These are phyloP conservation scores for Xylophagus ater DNA, from an alignment of 2,888 invertebrate species.

Conservation along the genomic window DNA sequence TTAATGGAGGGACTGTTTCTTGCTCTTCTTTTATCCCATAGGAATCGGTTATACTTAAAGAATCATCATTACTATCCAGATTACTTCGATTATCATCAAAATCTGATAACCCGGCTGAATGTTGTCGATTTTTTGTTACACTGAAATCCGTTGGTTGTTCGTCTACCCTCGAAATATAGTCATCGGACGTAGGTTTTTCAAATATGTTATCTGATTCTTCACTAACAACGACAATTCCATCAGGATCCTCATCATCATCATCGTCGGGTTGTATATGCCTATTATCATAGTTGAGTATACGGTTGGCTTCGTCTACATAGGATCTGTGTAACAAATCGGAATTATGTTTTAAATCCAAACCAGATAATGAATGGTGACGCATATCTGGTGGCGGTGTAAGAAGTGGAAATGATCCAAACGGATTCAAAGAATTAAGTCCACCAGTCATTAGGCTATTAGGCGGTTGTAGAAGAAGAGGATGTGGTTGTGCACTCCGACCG, in stretches of 20 bases:
- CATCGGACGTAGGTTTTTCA: constrained; percentile 37
- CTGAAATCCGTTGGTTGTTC: constrained; percentile 52
- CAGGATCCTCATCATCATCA: constrained; percentile 34
- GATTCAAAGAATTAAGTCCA: constrained; percentile 58
- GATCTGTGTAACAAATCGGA: constrained; percentile 45
- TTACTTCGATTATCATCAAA: constrained; percentile 45
- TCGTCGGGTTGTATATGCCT: constrained; percentile 38
- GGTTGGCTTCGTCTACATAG: constrained; percentile 40
- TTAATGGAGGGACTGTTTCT: constrained; percentile 37
- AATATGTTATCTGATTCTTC: constrained; percentile 57
- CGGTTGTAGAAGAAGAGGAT: constrained; percentile 67
- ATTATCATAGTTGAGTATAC: constrained; percentile 44
- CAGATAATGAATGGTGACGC: constrained; percentile 36
- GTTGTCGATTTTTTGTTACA: constrained; percentile 44
- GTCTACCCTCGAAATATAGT: constrained; percentile 29
- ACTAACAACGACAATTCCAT: constrained; percentile 67
- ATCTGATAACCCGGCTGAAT: constrained; percentile 17
- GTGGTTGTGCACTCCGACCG: constrained; percentile 78
- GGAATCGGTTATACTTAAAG: constrained; percentile 45
- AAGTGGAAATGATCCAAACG: constrained; percentile 68
- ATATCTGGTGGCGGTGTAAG: constrained; percentile 49
- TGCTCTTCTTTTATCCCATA: constrained; percentile 40
- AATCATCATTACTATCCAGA: constrained; percentile 53
- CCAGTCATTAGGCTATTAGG: constrained; percentile 43
- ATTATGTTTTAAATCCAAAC: constrained; percentile 53